Evolutionary conservation across 2,888 invertebrate genomes (phyloP).

Genomic region (Rhingia rostrata): DNA sequence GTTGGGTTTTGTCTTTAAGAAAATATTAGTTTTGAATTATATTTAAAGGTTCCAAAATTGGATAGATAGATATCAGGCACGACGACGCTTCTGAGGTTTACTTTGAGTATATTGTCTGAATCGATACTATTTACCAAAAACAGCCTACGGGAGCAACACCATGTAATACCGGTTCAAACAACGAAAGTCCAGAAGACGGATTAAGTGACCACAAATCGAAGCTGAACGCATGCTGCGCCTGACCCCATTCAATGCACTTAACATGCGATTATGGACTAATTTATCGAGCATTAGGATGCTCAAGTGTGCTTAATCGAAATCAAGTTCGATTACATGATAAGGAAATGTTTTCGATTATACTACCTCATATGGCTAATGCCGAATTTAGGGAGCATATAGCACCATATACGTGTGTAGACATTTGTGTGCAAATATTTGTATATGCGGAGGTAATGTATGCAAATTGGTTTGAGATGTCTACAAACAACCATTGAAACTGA

Average conservation of each 20-base stretch:
- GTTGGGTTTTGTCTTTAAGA: conserved; percentile 1
- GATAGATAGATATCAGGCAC: neutral
- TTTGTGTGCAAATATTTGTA: conserved; percentile 42
- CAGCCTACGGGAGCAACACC: neutral
- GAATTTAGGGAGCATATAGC: neutral
- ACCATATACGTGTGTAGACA: neutral
- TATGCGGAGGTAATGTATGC: conserved; percentile 60
- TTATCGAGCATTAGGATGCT: conserved; percentile 44
- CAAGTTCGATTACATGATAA: conserved; percentile 57
- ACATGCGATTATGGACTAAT: conserved; percentile 50
- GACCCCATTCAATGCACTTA: conserved; percentile 38
- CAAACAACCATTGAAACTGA: conserved; percentile 60
- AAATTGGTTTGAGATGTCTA: conserved; percentile 62
- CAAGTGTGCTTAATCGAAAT: conserved; percentile 60
- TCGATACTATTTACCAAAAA: neutral
- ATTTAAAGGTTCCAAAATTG: neutral
- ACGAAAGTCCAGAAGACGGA: conserved; percentile 3
- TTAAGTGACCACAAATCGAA: conserved; percentile 27
- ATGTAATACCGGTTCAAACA: conserved; percentile 9
- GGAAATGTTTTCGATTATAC: conserved; percentile 43
- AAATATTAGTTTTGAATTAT: neutral
- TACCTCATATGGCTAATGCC: neutral
- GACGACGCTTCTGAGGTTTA: neutral
- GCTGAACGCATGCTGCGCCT: neutral
- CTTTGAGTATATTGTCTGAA: neutral